Evolutionary conservation across 2,797 vertebrate genomes (phyloP), one percentile per base, ranked within the genome.

Genomic region (Acestrorhynchus altus): DNA sequence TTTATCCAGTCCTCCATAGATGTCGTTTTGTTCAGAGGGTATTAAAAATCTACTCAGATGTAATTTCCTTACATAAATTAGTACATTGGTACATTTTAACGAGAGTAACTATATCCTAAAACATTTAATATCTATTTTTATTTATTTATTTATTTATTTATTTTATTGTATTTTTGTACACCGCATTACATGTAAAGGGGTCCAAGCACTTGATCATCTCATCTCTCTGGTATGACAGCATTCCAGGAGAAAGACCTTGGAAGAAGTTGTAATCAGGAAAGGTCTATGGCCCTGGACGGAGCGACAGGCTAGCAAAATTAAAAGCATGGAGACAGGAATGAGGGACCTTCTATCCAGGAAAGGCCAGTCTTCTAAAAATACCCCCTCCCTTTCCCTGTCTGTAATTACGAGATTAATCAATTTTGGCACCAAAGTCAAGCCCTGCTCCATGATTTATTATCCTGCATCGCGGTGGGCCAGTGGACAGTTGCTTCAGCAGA

Each of bases 401-500:
- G 82, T 92, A 92, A 92, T 92, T 91, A 91, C 76, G 82, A 90
- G 89, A 93, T 93, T 91, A 92, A 93, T 92, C 90, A 81, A 86
- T 86, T 72, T 46, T 66, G 66, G 71, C 76, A 77, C 70, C 31
- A 57, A 56, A 81, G 74, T 83, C 79, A 78, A 81, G 60, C 39
- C 65, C 47, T 44, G 47, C 75, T 61, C 18, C 54, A 77, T 84
- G 81, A 85, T 75, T 77, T 68, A 85, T 83, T 83, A 81, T 73
- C n/a, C 46, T 70, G 73, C 76, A 56, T 68, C 56, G 56, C 11
- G 52, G 31, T 67, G 61, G 28, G 49, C 66, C 56, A 63, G 57
- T 46, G 42, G 73, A 72, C 74, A 72, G 76, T 72, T 66, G 63
- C 35, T 66, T 63, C 61, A 89, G 90, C 84, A 12, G 20, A 15